Conservation (phyloP, 2,888 invertebrate species). For the Thereva unica region DNA sequence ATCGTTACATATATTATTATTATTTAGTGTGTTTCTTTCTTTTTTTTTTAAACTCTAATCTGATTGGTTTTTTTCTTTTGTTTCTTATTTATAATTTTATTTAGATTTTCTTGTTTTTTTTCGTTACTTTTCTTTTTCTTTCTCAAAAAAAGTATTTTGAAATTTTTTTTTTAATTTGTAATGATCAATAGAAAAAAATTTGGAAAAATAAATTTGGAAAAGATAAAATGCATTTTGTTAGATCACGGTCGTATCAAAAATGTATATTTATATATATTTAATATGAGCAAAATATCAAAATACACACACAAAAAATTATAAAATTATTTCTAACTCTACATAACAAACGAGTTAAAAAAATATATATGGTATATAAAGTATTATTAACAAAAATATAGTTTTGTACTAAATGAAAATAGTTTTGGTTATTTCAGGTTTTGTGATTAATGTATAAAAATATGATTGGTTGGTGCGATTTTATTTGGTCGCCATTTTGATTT, state of each 20-base stretch:
- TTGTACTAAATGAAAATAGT: not conserved
- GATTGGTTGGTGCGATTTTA: too few species aligned
- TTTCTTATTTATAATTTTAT: constrained; percentile 28
- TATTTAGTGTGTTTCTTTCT: not conserved
- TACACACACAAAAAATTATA: constrained; percentile 1
- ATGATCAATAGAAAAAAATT: constrained; percentile 25
- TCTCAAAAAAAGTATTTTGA: not conserved
- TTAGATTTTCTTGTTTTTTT: constrained; percentile 13
- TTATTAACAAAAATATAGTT: constrained; percentile 15
- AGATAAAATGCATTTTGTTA: constrained; percentile 42
- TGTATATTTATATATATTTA: too few species aligned
- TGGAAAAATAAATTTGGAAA: constrained; percentile 37
- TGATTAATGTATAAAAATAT: not conserved
- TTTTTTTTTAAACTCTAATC: not conserved
- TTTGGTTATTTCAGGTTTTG: constrained; percentile 24
- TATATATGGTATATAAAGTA: constrained; percentile 13
- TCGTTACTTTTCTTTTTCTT: not conserved
- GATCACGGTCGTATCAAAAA: constrained; percentile 45
- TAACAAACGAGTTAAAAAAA: not conserved
- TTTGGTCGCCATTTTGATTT: too few species aligned
- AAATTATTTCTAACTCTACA: constrained; percentile 19
- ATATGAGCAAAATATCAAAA: too few species aligned
- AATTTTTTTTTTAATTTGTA: constrained; percentile 9
- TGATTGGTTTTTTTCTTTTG: not conserved
- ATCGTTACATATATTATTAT: constrained; percentile 35